phyloP scores from a whole-genome alignment of 1,140 invertebrate genomes.

The Hylaeus volcanicus region DNA sequence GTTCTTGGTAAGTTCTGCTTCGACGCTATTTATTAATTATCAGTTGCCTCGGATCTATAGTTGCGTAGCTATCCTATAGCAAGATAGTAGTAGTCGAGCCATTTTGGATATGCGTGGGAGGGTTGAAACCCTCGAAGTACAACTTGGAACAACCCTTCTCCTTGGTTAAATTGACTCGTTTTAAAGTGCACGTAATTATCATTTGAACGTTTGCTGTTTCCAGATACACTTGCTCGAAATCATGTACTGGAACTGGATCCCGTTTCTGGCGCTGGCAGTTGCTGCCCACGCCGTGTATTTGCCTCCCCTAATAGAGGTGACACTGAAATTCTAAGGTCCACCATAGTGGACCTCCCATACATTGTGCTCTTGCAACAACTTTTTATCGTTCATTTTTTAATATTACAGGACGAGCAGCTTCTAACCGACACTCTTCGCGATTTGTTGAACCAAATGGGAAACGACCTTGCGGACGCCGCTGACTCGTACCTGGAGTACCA shows the following conservation, averaged over 20 bases:
- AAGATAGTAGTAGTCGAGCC: too few relatives aligned
- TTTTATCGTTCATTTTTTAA: neutral
- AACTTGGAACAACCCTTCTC: too few relatives aligned
- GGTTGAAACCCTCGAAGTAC: too few relatives aligned
- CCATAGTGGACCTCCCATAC: too few relatives aligned
- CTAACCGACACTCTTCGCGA: slow-evolving; percentile 85
- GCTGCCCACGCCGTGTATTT: slow-evolving; percentile 59
- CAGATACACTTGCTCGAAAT: neutral
- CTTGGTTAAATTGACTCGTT: too few relatives aligned
- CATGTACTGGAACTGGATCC: slow-evolving; percentile 54
- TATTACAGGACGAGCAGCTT: slow-evolving; percentile 69
- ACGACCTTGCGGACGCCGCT: slow-evolving; percentile 84
- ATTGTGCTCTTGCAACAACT: neutral
- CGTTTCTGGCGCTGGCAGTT: slow-evolving; percentile 54
- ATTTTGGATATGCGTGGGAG: too few relatives aligned
- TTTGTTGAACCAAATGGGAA: slow-evolving; percentile 86
- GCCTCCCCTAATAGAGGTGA: slow-evolving; percentile 67
- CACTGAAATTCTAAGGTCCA: neutral
- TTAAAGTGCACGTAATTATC: neutral
- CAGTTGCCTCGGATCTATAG: too few relatives aligned
- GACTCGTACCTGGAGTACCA: slow-evolving; percentile 85
- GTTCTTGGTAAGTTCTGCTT: slow-evolving; percentile 34
- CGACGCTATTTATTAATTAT: too few relatives aligned
- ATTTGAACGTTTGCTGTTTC: neutral
- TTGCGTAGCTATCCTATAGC: too few relatives aligned